Base-by-base conservation (phyloP, 2,888 invertebrate species). In the Drosophila mettleri region DNA sequence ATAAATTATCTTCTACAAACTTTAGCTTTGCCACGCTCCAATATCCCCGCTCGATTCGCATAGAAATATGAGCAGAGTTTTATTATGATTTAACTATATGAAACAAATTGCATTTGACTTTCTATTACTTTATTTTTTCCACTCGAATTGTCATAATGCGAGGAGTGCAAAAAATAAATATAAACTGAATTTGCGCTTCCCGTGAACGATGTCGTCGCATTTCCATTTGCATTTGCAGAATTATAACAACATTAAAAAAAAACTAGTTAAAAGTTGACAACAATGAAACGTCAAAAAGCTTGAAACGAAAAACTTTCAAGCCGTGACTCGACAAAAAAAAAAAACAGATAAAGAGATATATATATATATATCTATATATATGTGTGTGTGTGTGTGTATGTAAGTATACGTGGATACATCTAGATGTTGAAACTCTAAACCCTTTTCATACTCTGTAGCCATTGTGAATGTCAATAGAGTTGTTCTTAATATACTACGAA, bases 251-350 rank as follows among this genome's bases (percentile, higher is more conserved):
- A 52, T 49, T 49, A 49, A 79, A 67, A 67, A 67, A 70, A 79
- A 83, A 81, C 74, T 80, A 85, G 83, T 87, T 85, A 74, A 85
- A 87, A 85, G 86, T 85, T 87, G 86, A 78, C 83, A 87, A 85
- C 86, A 87, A 85, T 87, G 68, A 87, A 78, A 85, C 75, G 78
- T 78, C 79, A 81, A 69, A 69, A 83, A 72, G 76, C 82, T 78
- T 52, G 27, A 41, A 61, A 60, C 60, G 49, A 48, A 61, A 52
- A 75, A 70, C 52, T 71, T 75, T 75, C 24, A 60, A 63, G 10
- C 65, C 65, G 57, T 69, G 65, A 61, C 72, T 69, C 59, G 59
- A 33, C 36, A 20, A 52, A 45, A 62, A 41, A 62, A 62, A 29
- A 62, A 62, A n/a, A 39, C 12, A 57, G 29, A 54, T 27, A 43